Conservation (phyloP, 2,888 invertebrate genomes). For the Hartigia nigra region DNA sequence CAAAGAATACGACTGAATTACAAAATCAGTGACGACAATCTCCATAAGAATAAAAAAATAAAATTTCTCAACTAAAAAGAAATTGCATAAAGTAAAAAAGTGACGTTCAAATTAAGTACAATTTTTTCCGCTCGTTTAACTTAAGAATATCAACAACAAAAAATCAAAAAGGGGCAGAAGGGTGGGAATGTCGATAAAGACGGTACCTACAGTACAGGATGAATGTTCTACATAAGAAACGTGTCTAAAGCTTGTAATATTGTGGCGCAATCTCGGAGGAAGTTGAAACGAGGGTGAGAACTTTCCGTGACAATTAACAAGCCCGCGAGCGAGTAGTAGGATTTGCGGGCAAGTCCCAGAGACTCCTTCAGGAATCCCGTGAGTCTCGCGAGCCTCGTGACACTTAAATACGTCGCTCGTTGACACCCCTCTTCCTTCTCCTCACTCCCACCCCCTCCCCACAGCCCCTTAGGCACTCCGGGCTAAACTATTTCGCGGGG, state of each 20-base stretch:
- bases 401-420: conserved; percentile 42
- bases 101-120: neutral
- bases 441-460: conserved; percentile 2
- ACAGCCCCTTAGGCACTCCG: conserved; percentile 24
- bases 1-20: neutral
- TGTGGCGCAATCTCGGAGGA: conserved; percentile 25
- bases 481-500: conserved; percentile 47
- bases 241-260: conserved; percentile 26
- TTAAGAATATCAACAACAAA: too few species aligned
- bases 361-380: neutral
- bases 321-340: conserved; percentile 10
- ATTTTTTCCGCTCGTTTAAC: neutral
- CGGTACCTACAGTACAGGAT: neutral
- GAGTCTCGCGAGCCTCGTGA: conserved; percentile 27
- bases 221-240: neutral
- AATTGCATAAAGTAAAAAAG: neutral
- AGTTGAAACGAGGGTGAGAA: conserved; percentile 28
- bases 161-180: too few species aligned
- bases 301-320: conserved; percentile 38
- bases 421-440: conserved; percentile 18
- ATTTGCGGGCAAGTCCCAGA: conserved; percentile 16
- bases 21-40: neutral
- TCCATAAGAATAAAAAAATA: neutral
- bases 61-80: neutral
- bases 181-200: neutral